A percentile compares a stretch with the other conserved stretches of the same genome.
These are phyloP conservation scores for Notodonta dromedarius DNA, from an alignment of 2,888 invertebrate species.

Conservation along the genomic window DNA sequence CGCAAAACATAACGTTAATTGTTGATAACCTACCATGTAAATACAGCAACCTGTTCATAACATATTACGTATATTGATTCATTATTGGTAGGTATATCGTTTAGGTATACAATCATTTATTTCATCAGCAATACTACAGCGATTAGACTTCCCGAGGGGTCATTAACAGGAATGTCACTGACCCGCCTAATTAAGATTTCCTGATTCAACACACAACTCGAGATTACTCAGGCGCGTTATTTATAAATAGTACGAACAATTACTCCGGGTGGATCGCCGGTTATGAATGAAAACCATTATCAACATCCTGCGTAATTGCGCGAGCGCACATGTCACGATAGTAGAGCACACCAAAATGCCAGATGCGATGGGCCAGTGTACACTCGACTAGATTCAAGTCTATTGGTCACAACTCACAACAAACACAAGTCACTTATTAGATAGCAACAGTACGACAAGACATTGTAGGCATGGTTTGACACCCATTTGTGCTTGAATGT, in stretches of 20 bases:
- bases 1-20: no score
- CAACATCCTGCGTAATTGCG: conserved; percentile 71
- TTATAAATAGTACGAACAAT: conserved; percentile 60
- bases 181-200: conserved; percentile 34
- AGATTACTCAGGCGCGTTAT: conserved; percentile 38
- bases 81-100: neutral
- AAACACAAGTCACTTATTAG: conserved; percentile 9
- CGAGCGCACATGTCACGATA: conserved; percentile 55
- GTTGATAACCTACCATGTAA: no score
- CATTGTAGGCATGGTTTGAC: neutral
- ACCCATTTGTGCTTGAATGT: neutral
- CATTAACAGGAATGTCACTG: conserved; percentile 21
- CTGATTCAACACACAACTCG: conserved; percentile 33
- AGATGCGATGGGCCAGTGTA: conserved; percentile 37
- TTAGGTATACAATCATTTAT: conserved; percentile 5
- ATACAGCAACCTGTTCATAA: no score
- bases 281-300: conserved; percentile 71
- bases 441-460: neutral
- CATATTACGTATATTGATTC: no score
- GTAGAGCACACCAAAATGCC: conserved; percentile 32
- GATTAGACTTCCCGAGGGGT: conserved; percentile 13
- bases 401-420: conserved; percentile 38
- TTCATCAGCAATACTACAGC: conserved; percentile 16
- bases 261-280: conserved; percentile 49
- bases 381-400: conserved; percentile 23